These are phyloP conservation scores for Calycopis cecrops DNA, from an alignment of 1,140 invertebrate genomes.

Conservation along the genomic window DNA sequence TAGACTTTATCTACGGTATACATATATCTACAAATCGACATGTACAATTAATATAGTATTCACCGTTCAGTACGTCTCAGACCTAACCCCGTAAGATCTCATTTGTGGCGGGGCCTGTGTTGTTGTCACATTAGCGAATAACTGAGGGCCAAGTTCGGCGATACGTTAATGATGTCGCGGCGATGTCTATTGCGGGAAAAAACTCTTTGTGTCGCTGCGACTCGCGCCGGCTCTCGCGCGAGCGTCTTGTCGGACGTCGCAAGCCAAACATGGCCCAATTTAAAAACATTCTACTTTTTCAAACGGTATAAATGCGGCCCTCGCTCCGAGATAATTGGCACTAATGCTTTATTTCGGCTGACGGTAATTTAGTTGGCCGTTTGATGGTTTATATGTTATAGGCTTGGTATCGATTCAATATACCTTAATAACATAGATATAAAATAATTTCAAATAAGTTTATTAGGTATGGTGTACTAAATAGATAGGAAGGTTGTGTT, in stretches of 20 bases:
- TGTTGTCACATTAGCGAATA: conserved; percentile 73
- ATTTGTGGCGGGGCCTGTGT: conserved; percentile 66
- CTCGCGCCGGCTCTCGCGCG: conserved; percentile 20
- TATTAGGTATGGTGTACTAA: too few species aligned
- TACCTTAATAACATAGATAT: too few species aligned
- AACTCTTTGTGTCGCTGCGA: conserved; percentile 46
- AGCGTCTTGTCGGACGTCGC: neutral
- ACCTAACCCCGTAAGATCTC: conserved; percentile 60
- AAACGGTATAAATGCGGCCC: neutral
- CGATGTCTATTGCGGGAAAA: conserved; percentile 58
- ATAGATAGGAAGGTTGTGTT: too few species aligned
- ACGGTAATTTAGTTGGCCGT: conserved; percentile 4
- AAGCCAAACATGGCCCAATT: neutral
- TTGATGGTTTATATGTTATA: too few species aligned
- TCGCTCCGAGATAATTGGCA: conserved; percentile 6
- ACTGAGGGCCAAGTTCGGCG: conserved; percentile 58
- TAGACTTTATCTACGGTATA: too few species aligned
- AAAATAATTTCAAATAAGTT: too few species aligned
- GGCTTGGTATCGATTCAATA: too few species aligned
- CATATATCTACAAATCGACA: too few species aligned
- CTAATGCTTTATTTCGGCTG: neutral
- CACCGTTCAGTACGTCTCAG: conserved; percentile 26
- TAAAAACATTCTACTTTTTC: conserved; percentile 8
- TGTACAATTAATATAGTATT: too few species aligned
- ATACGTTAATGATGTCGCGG: conserved; percentile 70